A percentile compares a stretch with the other conserved stretches of the same genome.
Conservation (phyloP, 1,140 invertebrate species). For the Musca vetustissima region DNA sequence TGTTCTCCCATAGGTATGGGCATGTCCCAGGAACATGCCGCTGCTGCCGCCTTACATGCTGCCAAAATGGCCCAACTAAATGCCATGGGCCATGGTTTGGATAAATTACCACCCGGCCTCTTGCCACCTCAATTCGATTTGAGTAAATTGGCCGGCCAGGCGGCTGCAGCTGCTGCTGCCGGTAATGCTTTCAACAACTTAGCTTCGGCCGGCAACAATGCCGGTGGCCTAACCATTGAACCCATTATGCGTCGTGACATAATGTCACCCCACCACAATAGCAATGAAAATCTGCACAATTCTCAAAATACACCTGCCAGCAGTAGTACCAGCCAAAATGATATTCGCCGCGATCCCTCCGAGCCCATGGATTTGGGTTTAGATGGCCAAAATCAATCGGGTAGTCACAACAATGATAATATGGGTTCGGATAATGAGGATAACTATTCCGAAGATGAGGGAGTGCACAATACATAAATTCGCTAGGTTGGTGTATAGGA, state of each 20-base stretch:
- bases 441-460: constrained; percentile 54
- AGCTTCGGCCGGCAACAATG: constrained; percentile 16
- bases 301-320: constrained; percentile 21
- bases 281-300: constrained; percentile 1
- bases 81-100: constrained; percentile 66
- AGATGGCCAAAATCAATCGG: constrained; percentile 47
- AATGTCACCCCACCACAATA: background rate
- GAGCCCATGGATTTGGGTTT: constrained; percentile 50
- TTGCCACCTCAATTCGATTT: constrained; percentile 51
- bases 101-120: constrained; percentile 50
- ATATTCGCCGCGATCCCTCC: constrained; percentile 42
- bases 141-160: constrained; percentile 35
- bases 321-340: constrained; percentile 27
- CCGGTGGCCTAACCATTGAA: constrained; percentile 40
- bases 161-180: too few species aligned
- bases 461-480: constrained; percentile 51
- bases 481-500: background rate
- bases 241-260: constrained; percentile 46
- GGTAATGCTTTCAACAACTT: constrained; percentile 10
- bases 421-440: constrained; percentile 49
- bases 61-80: constrained; percentile 72
- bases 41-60: constrained; percentile 63
- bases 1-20: constrained; percentile 51
- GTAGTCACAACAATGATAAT: constrained; percentile 43
- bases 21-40: constrained; percentile 60